phyloP scores from a whole-genome alignment of 2,888 invertebrate genomes.

The Cataglyphis rosenhaueri region DNA sequence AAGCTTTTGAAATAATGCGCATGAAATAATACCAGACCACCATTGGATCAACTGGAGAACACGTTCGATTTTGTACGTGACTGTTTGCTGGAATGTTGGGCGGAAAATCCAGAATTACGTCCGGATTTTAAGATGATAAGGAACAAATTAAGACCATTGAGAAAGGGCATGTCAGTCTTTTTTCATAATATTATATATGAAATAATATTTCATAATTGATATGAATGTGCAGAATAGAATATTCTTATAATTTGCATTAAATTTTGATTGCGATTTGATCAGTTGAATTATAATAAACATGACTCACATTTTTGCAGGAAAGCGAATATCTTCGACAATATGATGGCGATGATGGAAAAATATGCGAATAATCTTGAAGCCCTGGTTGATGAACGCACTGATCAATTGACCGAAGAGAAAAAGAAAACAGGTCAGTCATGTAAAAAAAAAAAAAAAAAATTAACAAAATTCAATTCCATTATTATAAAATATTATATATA shows the following conservation, averaged over 20 bases:
- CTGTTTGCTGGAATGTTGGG: conserved; percentile 95
- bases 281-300: background rate
- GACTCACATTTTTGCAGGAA: conserved; percentile 88
- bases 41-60: conserved; percentile 91
- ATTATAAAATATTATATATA: background rate
- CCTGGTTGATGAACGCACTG: conserved; percentile 96
- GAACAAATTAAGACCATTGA: conserved; percentile 91
- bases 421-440: conserved; percentile 93
- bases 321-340: conserved; percentile 98
- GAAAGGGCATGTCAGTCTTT: conserved; percentile 94
- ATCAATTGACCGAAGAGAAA: conserved; percentile 97
- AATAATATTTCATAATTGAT: background rate
- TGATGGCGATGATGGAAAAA: conserved; percentile 99
- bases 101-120: conserved; percentile 91
- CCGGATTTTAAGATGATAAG: conserved; percentile 95
- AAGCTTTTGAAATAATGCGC: conserved; percentile 37
- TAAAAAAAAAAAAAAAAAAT: background rate
- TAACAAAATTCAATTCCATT: background rate
- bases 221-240: background rate
- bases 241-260: background rate
- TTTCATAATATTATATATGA: background rate
- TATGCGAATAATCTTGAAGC: conserved; percentile 98
- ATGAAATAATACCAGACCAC: conserved; percentile 88
- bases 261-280: background rate
- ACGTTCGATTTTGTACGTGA: conserved; percentile 95